Evolutionary conservation across 92 coral and sea anemone genomes (phyloP).

Genomic region (Bergia sp.): DNA sequence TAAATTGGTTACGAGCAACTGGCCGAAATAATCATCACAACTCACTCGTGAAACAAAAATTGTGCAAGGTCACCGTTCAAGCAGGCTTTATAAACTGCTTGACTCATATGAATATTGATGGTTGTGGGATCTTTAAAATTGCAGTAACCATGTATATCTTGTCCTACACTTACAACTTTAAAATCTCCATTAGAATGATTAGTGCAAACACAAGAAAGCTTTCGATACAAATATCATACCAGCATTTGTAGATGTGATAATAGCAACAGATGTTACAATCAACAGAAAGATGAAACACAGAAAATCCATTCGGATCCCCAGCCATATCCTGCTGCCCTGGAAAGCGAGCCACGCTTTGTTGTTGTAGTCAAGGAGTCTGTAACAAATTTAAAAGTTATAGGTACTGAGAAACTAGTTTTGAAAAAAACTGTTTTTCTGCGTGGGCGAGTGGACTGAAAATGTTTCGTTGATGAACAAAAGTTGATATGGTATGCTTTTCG

Average conservation of each 20-base stretch:
- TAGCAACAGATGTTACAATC: constrained; percentile 19
- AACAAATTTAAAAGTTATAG: not conserved
- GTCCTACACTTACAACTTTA: not conserved
- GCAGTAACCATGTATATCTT: not conserved
- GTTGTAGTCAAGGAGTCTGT: constrained; percentile 27
- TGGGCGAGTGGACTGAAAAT: too few species aligned
- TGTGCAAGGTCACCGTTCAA: not conserved
- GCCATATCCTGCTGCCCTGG: constrained; percentile 31
- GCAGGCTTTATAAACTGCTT: too few species aligned
- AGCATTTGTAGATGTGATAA: constrained; percentile 22
- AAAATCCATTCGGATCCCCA: constrained; percentile 31
- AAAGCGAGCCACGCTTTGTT: constrained; percentile 41
- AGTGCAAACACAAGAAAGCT: not conserved
- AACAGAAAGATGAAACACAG: constrained; percentile 18
- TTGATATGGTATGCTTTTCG: too few species aligned
- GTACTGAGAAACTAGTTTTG: too few species aligned
- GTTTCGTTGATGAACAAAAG: too few species aligned
- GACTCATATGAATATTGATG: too few species aligned
- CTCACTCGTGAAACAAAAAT: too few species aligned
- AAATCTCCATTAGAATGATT: not conserved
- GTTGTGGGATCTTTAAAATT: too few species aligned
- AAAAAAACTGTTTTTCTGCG: too few species aligned
- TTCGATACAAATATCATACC: constrained; percentile 10
- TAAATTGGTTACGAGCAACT: too few species aligned
- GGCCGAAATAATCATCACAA: too few species aligned